These are phyloP conservation scores for Pectinophora gossypiella DNA, from an alignment of 1,140 invertebrate genomes.

Conservation along the genomic window DNA sequence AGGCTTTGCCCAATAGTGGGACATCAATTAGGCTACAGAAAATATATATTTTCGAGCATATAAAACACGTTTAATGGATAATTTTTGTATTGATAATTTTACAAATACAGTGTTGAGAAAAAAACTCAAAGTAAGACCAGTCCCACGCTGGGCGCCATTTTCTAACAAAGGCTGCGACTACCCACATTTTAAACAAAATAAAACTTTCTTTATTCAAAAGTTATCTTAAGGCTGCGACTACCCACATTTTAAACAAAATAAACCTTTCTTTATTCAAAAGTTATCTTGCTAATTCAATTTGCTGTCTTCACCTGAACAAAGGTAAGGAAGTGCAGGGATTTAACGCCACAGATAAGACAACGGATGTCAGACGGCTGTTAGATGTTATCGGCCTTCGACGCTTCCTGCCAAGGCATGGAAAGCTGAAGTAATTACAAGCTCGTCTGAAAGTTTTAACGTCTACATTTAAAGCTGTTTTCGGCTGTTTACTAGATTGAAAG, in stretches of 20 bases:
- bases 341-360: neutral
- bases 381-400: neutral
- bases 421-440: neutral
- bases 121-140: no score
- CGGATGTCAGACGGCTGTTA: neutral
- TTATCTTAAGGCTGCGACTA: no score
- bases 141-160: no score
- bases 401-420: neutral
- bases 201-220: neutral
- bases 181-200: constrained; percentile 1
- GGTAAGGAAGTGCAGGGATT: neutral
- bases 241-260: constrained; percentile 1
- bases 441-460: neutral
- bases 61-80: no score
- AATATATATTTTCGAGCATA: no score
- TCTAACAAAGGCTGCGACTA: no score
- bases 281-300: neutral
- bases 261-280: neutral
- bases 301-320: neutral
- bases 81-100: no score
- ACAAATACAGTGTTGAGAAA: no score
- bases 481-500: neutral
- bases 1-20: no score
- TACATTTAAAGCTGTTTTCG: neutral
- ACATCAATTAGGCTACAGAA: no score